Percentiles rank a stretch among this genome's conserved stretches.
Evolutionary conservation across 1,140 invertebrate species (phyloP).

Genomic region (Macrobrachium rosenbergii): DNA sequence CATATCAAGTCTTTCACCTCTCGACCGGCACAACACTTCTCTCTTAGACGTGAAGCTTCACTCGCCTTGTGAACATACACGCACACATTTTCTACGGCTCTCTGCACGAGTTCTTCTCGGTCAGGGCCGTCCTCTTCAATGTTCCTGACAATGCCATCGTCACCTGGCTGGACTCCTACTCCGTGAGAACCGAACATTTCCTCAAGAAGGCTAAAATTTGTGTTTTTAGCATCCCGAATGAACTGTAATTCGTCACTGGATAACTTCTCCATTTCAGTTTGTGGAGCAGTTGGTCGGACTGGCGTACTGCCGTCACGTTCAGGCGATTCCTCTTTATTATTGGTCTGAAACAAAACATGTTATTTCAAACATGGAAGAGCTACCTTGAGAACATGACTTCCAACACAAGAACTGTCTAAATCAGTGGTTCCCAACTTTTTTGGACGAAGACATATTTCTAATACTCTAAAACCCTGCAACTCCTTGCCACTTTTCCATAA

Average conservation of each 20-base stretch:
- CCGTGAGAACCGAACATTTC: slow-evolving; percentile 64
- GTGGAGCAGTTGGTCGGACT: slow-evolving; percentile 21
- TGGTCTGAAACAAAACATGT: slow-evolving; percentile 17
- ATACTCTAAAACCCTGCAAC: no score
- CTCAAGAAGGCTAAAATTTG: slow-evolving; percentile 53
- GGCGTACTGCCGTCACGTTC: slow-evolving; percentile 55
- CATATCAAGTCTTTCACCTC: slow-evolving; percentile 52
- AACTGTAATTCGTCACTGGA: slow-evolving; percentile 47
- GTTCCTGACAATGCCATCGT: background rate
- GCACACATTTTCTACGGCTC: slow-evolving; percentile 58
- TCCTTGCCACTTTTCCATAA: no score
- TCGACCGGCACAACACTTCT: slow-evolving; percentile 54
- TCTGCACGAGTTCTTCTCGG: slow-evolving; percentile 9
- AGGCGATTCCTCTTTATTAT: slow-evolving; percentile 52
- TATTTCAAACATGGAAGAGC: background rate
- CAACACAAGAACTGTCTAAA: no score
- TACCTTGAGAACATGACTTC: background rate
- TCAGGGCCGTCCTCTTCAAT: background rate
- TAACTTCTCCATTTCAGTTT: slow-evolving; percentile 41
- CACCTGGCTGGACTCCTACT: slow-evolving; percentile 25
- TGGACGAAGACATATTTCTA: no score
- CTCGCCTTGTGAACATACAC: slow-evolving; percentile 53
- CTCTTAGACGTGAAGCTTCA: slow-evolving; percentile 53
- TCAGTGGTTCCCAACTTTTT: no score
- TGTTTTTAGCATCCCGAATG: slow-evolving; percentile 49